Evolutionary conservation across 2,888 invertebrate genomes (phyloP), one percentile per base, ranked within the genome.

Genomic region (Rutpela maculata): DNA sequence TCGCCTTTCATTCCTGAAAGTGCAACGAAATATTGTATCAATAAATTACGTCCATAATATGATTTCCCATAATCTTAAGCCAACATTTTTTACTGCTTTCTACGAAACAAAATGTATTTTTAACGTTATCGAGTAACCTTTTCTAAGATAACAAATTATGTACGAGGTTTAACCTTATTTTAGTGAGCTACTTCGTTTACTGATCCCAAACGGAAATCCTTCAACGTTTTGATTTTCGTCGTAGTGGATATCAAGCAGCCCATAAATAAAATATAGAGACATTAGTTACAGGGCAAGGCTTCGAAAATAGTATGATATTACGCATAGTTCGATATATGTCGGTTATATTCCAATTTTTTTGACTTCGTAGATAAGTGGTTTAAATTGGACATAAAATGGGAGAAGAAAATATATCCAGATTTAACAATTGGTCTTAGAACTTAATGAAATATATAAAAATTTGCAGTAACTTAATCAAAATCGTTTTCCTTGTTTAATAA

Each of bases 1-100:
- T 91, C 91, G 55, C 94, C 96, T 38, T 94, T 91, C 82, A 91
- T 92, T 81, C 95, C 95, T 95, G 86, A 55, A 89, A 67, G n/a
- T 59, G 12, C 43, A 65, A 43, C n/a, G n/a, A 18, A 19, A 69
- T 79, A 75, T 69, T 73, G 31, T 62, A 67, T 63, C 67, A 65
- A 60, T 63, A 43, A 50, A 50, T 63, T 50, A 38, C n/a, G 50
- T 50, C 50, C 50, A n/a, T 50, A 50, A n/a, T 50, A 50, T 50
- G 50, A 50, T 50, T 50, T 50, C 50, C 50, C n/a, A n/a, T 50
- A 50, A 50, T 50, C 15, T 50, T 50, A 50, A n/a, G 50, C 4
- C n/a, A 50, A 50, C 50, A n/a, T 50, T n/a, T 50, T 50, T 50
- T 15, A n/a, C n/a, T n/a, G n/a, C 12, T 6, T 15, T 2, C 15